These are phyloP conservation scores for Talpa occidentalis DNA, from an alignment of 2,113 vertebrate species.

Conservation along the genomic window DNA sequence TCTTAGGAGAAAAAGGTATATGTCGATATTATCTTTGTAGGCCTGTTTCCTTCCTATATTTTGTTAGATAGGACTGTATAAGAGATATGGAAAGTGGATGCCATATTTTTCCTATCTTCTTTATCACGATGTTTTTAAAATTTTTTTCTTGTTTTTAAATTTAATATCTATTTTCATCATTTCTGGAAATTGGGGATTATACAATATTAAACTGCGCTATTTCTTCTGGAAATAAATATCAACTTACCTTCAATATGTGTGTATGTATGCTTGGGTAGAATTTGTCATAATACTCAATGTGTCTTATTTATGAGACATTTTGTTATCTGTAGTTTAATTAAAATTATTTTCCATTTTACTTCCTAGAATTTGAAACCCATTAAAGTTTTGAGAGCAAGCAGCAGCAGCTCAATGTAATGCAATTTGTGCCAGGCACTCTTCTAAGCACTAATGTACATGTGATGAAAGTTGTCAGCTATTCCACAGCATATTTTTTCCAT, in stretches of 20 bases:
- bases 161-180: neutral
- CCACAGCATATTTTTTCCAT: neutral
- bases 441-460: neutral
- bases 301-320: slow-evolving; percentile 3
- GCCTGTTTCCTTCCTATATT: neutral
- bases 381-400: neutral
- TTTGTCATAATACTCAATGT: neutral
- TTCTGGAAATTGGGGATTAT: neutral
- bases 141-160: neutral
- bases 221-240: slow-evolving; percentile 19
- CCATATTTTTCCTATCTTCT: neutral
- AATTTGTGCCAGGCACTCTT: neutral
- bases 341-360: slow-evolving; percentile 30
- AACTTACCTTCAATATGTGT: neutral
- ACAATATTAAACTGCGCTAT: neutral
- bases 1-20: neutral
- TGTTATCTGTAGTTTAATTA: slow-evolving; percentile 36
- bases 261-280: neutral
- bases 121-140: neutral
- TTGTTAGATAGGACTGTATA: neutral
- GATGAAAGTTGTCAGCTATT: neutral
- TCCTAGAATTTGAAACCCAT: slow-evolving; percentile 33
- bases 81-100: neutral
- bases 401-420: neutral
- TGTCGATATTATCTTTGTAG: neutral